Base-by-base conservation (phyloP, 2,113 vertebrate species). In the Carollia perspicillata region DNA sequence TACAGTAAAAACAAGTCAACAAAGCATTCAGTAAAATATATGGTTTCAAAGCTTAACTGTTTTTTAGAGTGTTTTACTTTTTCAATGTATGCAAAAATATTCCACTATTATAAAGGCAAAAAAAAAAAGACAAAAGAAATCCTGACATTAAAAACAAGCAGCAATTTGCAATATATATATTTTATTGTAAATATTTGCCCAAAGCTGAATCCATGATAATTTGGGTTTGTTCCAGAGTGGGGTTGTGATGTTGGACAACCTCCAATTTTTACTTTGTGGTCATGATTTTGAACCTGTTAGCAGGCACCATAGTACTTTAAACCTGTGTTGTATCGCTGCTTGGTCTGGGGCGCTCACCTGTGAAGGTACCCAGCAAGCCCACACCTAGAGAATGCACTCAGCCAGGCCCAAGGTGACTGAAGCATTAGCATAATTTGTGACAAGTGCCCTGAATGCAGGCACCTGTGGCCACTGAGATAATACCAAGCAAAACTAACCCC, bases 101-200 rank as follows among this genome's bases (percentile, higher is more conserved):
- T 80, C 63, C 10, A 47, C 49, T 55, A 12, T 80, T 69, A 28
- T 66, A 72, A 37, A 37, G 17, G 0, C 49, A 49, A 49, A 49
- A 49, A 47, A 10, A 72, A 65, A 28, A 28, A 65, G 8, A 92
- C 88, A 88, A 68, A 84, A 93, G 79, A 8, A 91, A 90, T 69
- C 10, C 17, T 74, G 68, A 85, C 14, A 74, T 68, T 85, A 60
- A 71, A 94, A 84, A 40, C 22, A 71, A 47, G 30, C 8, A 81
- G 12, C 40, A 84, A 77, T 65, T 63, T 30, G 37, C 30, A 83
- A 58, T 65, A 6, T 53, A 63, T n/a, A 28, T 49, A 14, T 49
- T 84, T 33, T 44, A 49, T 89, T 85, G 53, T 84, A 90, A 94
- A 47, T 83, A n/a, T 74, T n/a, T 83, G 22, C 22, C 63, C 77